phyloP scores from a whole-genome alignment of 2,888 invertebrate species.

The Pegoplata infirma region DNA sequence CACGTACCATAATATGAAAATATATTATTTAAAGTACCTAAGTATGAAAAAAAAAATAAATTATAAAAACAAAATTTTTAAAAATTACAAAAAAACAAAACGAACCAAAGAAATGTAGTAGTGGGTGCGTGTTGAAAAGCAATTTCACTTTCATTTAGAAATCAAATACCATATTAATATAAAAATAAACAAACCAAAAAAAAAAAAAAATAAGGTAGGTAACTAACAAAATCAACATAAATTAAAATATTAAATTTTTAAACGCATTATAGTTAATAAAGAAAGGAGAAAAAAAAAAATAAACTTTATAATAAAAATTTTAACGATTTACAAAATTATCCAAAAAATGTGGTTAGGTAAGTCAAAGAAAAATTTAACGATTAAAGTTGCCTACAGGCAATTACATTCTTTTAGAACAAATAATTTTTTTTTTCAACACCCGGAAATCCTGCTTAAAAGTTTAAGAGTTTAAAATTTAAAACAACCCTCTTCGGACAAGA shows the following conservation, averaged over 20 bases:
- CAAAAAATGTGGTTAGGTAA: too few species aligned
- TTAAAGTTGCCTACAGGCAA: too few species aligned
- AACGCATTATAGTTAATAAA: not conserved
- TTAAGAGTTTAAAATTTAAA: too few species aligned
- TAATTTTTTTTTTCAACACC: too few species aligned
- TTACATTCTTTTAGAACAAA: too few species aligned
- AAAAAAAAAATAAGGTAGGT: constrained; percentile 34
- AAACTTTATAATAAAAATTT: too few species aligned
- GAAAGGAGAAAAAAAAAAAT: too few species aligned
- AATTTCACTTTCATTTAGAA: constrained; percentile 60
- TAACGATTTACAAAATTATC: too few species aligned
- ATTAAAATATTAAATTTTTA: constrained; percentile 33
- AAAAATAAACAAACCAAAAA: constrained; percentile 29
- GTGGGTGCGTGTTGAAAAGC: constrained; percentile 57
- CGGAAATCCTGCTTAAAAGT: too few species aligned
- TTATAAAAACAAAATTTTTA: constrained; percentile 1
- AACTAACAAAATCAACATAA: constrained; percentile 46
- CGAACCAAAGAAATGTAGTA: constrained; percentile 8
- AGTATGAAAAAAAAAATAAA: constrained; percentile 18
- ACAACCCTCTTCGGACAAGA: too few species aligned
- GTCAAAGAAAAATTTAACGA: too few species aligned
- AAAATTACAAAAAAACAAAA: constrained; percentile 11
- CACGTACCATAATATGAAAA: constrained; percentile 38
- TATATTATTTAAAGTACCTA: too few species aligned
- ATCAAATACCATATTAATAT: constrained; percentile 2